Percentiles rank a stretch among this genome's conserved stretches.
phyloP scores from a whole-genome alignment of 2,797 vertebrate genomes.

The Poeciliopsis gracilis region DNA sequence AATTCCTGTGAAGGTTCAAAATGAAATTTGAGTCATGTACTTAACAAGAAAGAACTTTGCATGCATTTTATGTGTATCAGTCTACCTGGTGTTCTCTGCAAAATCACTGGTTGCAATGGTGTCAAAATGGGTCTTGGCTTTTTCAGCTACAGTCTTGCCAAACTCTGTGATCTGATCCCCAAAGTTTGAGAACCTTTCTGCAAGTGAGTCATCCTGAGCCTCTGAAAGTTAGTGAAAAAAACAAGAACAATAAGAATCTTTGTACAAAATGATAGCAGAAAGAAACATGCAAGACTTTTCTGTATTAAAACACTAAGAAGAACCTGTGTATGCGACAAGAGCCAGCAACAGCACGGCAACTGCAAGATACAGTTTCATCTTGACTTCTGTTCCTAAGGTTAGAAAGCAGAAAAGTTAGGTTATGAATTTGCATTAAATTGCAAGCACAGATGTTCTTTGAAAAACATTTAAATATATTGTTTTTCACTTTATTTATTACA shows the following conservation, averaged over 20 bases:
- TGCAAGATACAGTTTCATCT: constrained; percentile 81
- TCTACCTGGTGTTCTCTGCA: constrained; percentile 59
- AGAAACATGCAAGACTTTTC: no score
- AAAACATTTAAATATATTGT: neutral
- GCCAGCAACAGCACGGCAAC: constrained; percentile 80
- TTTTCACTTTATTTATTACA: neutral
- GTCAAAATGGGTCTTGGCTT: neutral
- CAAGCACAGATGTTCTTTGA: neutral
- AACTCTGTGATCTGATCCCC: constrained; percentile 26
- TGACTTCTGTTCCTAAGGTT: constrained; percentile 40
- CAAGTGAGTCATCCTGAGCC: constrained; percentile 56
- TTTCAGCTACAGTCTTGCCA: constrained; percentile 32
- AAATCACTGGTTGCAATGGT: constrained; percentile 49
- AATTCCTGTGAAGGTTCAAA: constrained; percentile 54
- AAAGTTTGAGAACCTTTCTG: constrained; percentile 39
- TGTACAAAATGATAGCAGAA: neutral
- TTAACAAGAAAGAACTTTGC: neutral
- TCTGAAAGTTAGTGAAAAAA: constrained; percentile 46
- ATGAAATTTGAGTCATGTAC: neutral
- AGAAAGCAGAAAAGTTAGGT: neutral
- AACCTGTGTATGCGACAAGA: constrained; percentile 80
- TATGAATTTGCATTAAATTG: neutral
- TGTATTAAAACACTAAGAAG: neutral
- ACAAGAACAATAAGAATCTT: neutral
- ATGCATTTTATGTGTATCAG: neutral